A percentile compares a stretch with the other conserved stretches of the same genome.
Conservation (phyloP, 1,140 invertebrate genomes). For the Riptortus pedestris region DNA sequence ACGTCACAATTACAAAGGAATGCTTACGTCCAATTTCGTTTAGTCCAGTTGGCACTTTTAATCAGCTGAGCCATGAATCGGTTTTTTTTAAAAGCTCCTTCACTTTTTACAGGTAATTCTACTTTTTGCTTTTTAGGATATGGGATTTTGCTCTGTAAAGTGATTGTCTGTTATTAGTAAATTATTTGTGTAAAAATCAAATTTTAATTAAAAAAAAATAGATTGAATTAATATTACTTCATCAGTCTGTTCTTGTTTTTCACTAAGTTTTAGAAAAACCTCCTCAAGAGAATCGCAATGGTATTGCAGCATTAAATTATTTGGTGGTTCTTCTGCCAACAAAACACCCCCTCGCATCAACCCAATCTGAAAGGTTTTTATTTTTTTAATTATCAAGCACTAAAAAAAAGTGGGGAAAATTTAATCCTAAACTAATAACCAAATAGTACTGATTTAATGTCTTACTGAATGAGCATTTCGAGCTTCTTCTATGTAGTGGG, state of each 20-base stretch:
- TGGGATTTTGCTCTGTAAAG: slow-evolving; percentile 3
- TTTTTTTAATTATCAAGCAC: too few species aligned
- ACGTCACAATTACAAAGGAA: too few species aligned
- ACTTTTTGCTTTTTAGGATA: slow-evolving; percentile 20
- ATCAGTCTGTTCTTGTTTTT: slow-evolving; percentile 25
- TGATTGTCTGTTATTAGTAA: neutral
- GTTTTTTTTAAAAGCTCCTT: slow-evolving; percentile 13
- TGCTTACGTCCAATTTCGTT: slow-evolving; percentile 75
- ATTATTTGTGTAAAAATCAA: too few species aligned
- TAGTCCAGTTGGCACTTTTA: slow-evolving; percentile 83
- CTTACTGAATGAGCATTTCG: slow-evolving; percentile 69
- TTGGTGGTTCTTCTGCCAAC: slow-evolving; percentile 47
- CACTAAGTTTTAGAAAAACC: slow-evolving; percentile 47
- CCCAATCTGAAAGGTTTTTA: slow-evolving; percentile 40
- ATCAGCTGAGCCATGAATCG: slow-evolving; percentile 66
- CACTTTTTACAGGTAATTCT: slow-evolving; percentile 15
- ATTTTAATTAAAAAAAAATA: too few species aligned
- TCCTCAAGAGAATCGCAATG: slow-evolving; percentile 44
- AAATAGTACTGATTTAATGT: too few species aligned
- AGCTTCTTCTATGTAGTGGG: slow-evolving; percentile 90
- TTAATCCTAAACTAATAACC: too few species aligned
- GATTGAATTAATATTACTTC: neutral
- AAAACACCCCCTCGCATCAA: slow-evolving; percentile 50
- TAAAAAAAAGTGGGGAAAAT: too few species aligned
- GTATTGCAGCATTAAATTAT: slow-evolving; percentile 39